Conservation (phyloP, 2,888 invertebrate species). For the Vesta saturnalis region DNA sequence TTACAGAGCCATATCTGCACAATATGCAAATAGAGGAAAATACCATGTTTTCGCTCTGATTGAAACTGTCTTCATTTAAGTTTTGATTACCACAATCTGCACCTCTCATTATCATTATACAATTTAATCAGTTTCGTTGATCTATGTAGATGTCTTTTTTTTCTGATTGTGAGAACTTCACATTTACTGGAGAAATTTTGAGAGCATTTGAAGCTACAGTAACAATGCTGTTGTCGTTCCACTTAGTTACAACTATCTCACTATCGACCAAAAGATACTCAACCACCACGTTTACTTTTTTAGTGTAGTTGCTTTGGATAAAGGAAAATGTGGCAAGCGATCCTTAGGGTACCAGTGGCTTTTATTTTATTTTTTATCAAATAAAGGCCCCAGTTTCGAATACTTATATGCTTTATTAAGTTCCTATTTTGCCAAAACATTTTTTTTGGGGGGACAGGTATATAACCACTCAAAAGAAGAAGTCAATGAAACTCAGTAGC, state of each 20-base stretch:
- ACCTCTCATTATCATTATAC: conserved; percentile 42
- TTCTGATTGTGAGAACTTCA: conserved; percentile 20
- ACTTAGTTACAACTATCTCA: conserved; percentile 10
- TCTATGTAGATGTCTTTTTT: conserved; percentile 18
- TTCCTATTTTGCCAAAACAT: no score
- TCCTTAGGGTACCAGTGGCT: conserved; percentile 25
- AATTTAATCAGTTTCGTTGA: conserved; percentile 23
- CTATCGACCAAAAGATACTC: not conserved
- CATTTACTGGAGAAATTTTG: conserved; percentile 10
- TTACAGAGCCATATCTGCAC: conserved; percentile 41
- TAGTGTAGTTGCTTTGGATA: not conserved
- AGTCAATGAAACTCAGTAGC: no score
- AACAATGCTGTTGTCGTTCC: conserved; percentile 28
- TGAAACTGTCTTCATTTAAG: no score
- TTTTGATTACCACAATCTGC: no score
- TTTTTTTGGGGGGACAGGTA: no score
- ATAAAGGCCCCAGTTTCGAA: not conserved
- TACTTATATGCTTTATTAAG: no score
- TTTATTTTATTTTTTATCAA: conserved; percentile 19
- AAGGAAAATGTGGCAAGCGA: conserved; percentile 11
- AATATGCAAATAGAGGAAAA: no score
- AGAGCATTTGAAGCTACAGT: conserved; percentile 16
- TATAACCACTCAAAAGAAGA: no score
- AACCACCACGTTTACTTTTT: not conserved
- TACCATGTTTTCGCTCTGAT: conserved; percentile 47